These are phyloP conservation scores for Ladona fulva DNA, from an alignment of 1,140 invertebrate genomes.

Conservation along the genomic window DNA sequence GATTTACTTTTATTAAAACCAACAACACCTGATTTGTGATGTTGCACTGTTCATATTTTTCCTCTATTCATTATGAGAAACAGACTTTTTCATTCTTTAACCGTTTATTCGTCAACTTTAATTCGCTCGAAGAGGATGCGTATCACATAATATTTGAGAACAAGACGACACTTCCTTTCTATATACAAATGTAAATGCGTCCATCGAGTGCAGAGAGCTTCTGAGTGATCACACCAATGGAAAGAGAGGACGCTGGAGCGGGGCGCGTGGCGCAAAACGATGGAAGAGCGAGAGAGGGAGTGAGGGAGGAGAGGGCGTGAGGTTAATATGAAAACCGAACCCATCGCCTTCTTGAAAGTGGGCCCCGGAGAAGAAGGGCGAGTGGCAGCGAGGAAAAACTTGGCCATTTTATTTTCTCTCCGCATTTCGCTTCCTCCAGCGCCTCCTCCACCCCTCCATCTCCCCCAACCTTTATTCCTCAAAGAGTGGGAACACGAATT, in stretches of 20 bases:
- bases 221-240: neutral
- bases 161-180: too few species aligned
- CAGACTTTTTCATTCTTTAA: too few species aligned
- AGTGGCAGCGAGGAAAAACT: neutral
- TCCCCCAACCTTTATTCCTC: neutral
- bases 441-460: neutral
- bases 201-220: neutral
- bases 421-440: neutral
- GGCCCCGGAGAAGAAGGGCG: neutral
- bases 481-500: constrained; percentile 5
- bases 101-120: too few species aligned
- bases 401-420: constrained; percentile 6
- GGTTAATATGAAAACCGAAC: constrained; percentile 3
- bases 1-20: too few species aligned
- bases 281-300: neutral
- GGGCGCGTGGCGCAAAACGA: neutral
- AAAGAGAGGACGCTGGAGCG: neutral
- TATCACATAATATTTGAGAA: too few species aligned
- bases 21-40: too few species aligned
- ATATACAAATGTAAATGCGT: too few species aligned
- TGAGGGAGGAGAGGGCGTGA: neutral
- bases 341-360: neutral
- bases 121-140: too few species aligned
- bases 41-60: too few species aligned
- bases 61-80: too few species aligned